Conservation (phyloP, 2,797 vertebrate genomes). For the Gymnodraco acuticeps region DNA sequence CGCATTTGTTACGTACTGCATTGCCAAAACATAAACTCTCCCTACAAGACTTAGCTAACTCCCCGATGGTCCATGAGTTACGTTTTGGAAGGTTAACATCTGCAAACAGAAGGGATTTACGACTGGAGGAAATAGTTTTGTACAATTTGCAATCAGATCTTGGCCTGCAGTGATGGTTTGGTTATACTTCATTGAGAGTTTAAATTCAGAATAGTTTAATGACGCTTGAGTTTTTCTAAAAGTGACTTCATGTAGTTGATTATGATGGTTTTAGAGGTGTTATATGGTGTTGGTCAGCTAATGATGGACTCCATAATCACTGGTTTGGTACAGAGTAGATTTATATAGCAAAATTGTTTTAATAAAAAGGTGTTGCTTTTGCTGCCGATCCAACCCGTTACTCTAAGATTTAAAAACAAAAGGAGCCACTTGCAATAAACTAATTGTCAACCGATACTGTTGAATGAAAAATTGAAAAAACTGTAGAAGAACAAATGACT, state of each 20-base stretch:
- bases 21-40: constrained; percentile 58
- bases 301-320: not conserved
- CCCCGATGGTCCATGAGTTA: constrained; percentile 62
- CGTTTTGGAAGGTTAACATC: constrained; percentile 67
- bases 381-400: not conserved
- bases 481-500: no score
- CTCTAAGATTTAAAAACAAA: not conserved
- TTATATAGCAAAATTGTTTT: not conserved
- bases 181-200: constrained; percentile 33
- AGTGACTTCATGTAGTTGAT: constrained; percentile 28
- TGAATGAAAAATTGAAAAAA: no score
- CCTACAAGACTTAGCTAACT: constrained; percentile 45
- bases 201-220: constrained; percentile 36
- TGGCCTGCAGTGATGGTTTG: constrained; percentile 30
- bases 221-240: constrained; percentile 15
- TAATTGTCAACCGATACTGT: no score
- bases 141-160: constrained; percentile 66
- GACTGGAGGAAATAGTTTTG: constrained; percentile 60
- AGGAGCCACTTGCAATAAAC: not conserved
- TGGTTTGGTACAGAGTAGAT: not conserved
- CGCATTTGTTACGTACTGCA: constrained; percentile 53
- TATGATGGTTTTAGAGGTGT: constrained; percentile 9
- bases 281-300: not conserved
- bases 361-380: not conserved
- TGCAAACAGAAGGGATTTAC: constrained; percentile 69